Conservation (phyloP, 2,797 vertebrate genomes). For the Tenualosa ilisha region DNA sequence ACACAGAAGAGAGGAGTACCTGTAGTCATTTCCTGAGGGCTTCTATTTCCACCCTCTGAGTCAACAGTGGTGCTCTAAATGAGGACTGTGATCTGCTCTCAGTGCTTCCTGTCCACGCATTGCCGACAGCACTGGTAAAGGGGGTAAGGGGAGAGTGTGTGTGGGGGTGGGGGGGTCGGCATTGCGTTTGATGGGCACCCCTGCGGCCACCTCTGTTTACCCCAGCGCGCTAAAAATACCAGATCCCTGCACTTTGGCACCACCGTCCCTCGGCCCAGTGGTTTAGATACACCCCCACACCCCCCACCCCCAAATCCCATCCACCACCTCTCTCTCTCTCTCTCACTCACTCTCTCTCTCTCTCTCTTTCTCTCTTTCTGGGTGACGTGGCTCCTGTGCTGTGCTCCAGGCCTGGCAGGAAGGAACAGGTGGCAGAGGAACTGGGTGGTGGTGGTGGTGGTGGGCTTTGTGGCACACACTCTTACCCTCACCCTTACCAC, state of each 20-base stretch:
- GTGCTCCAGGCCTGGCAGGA: background rate
- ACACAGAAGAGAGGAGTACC: slow-evolving; percentile 60
- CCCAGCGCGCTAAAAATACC: slow-evolving; percentile 38
- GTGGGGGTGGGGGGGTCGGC: background rate
- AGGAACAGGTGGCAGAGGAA: background rate
- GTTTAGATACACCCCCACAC: background rate
- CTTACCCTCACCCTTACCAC: background rate
- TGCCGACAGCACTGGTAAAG: background rate
- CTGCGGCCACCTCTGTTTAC: slow-evolving; percentile 32
- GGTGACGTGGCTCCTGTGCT: background rate
- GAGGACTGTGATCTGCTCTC: slow-evolving; percentile 45
- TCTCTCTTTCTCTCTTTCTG: slow-evolving; percentile 16
- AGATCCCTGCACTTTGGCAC: slow-evolving; percentile 15
- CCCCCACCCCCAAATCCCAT: background rate
- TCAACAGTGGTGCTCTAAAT: slow-evolving; percentile 44
- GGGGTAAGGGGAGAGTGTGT: background rate
- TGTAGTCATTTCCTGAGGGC: slow-evolving; percentile 63
- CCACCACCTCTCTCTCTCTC: slow-evolving; percentile 42
- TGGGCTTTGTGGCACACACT: background rate
- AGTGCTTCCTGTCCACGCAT: slow-evolving; percentile 42
- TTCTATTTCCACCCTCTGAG: slow-evolving; percentile 52
- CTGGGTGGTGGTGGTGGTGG: background rate
- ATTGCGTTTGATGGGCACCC: slow-evolving; percentile 25
- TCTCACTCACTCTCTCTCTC: background rate
- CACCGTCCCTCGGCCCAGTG: background rate